Conservation (phyloP, 2,797 vertebrate species). For the Rhinatrema bivittatum region DNA sequence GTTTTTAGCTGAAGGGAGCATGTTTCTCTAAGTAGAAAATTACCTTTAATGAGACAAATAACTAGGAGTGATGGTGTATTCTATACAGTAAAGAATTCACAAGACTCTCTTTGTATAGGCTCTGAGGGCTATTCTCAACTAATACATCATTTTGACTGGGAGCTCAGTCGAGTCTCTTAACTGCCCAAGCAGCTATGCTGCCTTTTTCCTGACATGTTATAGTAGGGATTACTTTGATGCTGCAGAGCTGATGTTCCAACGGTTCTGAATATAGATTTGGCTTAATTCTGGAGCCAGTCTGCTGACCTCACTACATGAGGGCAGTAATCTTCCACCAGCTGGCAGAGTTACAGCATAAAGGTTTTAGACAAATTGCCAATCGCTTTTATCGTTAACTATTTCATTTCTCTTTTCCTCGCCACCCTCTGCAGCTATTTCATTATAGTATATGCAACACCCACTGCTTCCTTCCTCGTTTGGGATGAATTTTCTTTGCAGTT, state of each 20-base stretch:
- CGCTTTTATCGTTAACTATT: constrained; percentile 1
- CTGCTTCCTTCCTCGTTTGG: no score
- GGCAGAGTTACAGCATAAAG: background rate
- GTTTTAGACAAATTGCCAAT: background rate
- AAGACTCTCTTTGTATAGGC: background rate
- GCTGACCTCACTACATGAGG: constrained; percentile 14
- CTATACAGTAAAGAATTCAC: no score
- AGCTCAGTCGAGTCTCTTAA: constrained; percentile 1
- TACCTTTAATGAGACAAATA: constrained; percentile 3
- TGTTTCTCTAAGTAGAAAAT: constrained; percentile 11
- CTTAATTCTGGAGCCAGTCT: constrained; percentile 22
- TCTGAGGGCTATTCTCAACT: background rate
- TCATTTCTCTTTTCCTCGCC: no score
- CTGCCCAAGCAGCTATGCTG: background rate
- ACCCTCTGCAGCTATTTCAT: no score
- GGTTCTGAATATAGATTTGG: constrained; percentile 12
- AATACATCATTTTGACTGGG: constrained; percentile 4
- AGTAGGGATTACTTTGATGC: constrained; percentile 5
- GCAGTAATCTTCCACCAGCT: background rate
- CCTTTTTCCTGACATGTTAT: constrained; percentile 3
- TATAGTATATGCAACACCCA: no score
- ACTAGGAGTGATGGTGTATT: constrained; percentile 1
- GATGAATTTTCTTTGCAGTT: no score
- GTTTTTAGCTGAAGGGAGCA: constrained; percentile 3
- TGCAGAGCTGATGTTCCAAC: constrained; percentile 13